Percentiles rank a stretch among this genome's conserved stretches.
Conservation (phyloP, 2,888 invertebrate genomes). For the Itoplectis maculator region DNA sequence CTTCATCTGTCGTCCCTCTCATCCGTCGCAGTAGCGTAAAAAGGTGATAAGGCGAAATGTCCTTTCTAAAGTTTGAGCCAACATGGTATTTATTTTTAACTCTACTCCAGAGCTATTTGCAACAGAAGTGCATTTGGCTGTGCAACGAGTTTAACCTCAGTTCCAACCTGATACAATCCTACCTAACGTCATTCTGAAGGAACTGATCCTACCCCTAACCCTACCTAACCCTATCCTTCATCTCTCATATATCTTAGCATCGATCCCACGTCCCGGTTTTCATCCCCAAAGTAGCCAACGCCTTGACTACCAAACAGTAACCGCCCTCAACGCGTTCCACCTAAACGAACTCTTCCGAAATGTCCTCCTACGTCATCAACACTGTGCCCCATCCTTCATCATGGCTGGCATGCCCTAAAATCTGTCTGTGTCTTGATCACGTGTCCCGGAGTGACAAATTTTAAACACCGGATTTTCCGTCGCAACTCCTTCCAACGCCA, state of each 20-base stretch:
- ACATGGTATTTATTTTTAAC: neutral
- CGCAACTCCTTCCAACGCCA: constrained; percentile 9
- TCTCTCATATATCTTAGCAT: too few species aligned
- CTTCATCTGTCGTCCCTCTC: neutral
- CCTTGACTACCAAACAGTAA: too few species aligned
- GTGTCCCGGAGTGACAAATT: constrained; percentile 43
- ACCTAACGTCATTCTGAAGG: too few species aligned
- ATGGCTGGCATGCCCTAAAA: neutral
- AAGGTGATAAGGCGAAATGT: neutral
- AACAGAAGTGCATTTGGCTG: neutral
- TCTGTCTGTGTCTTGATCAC: neutral
- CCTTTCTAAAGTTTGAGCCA: neutral
- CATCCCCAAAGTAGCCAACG: too few species aligned
- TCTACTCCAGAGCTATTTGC: neutral
- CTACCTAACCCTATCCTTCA: too few species aligned
- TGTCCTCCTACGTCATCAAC: too few species aligned
- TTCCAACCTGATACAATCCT: too few species aligned
- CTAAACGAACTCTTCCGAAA: too few species aligned
- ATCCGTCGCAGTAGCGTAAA: neutral
- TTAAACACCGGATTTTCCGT: constrained; percentile 35
- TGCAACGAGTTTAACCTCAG: neutral
- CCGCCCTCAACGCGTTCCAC: too few species aligned
- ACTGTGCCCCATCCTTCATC: too few species aligned
- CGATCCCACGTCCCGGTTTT: too few species aligned
- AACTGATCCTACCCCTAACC: too few species aligned